These are phyloP conservation scores for Pionites leucogaster DNA, from an alignment of 2,113 vertebrate species.

Conservation along the genomic window DNA sequence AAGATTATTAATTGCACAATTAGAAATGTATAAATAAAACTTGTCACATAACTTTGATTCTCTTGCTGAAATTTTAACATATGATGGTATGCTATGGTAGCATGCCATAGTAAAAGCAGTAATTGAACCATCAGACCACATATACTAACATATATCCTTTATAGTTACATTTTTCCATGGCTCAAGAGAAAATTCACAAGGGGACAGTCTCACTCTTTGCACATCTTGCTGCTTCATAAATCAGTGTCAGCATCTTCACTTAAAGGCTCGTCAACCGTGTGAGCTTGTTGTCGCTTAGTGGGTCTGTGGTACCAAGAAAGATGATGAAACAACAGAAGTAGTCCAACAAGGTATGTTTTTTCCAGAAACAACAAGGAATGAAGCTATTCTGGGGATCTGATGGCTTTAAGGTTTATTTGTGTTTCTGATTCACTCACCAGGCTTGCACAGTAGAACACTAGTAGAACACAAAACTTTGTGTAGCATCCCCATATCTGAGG, in stretches of 20 bases:
- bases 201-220: not conserved
- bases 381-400: not conserved
- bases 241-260: slow-evolving; percentile 7
- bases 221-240: slow-evolving; percentile 23
- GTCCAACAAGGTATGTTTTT: not conserved
- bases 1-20: slow-evolving; percentile 25
- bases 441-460: not conserved
- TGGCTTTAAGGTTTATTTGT: not conserved
- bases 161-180: slow-evolving; percentile 45
- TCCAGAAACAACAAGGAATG: not conserved
- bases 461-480: not conserved
- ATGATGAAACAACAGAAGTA: not conserved
- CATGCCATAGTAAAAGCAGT: not conserved
- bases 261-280: not conserved
- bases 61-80: not conserved
- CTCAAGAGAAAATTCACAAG: slow-evolving; percentile 25
- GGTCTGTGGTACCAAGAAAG: not conserved
- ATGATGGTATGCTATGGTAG: not conserved
- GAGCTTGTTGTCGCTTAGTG: not conserved
- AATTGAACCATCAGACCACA: slow-evolving; percentile 16
- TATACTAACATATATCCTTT: not conserved
- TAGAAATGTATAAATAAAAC: not conserved
- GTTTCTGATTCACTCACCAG: not conserved
- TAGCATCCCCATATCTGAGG: not conserved
- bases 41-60: not conserved